A percentile compares a stretch with the other conserved stretches of the same genome.
These are phyloP conservation scores for Podilymbus podiceps DNA, from an alignment of 2,113 vertebrate species.

Conservation along the genomic window DNA sequence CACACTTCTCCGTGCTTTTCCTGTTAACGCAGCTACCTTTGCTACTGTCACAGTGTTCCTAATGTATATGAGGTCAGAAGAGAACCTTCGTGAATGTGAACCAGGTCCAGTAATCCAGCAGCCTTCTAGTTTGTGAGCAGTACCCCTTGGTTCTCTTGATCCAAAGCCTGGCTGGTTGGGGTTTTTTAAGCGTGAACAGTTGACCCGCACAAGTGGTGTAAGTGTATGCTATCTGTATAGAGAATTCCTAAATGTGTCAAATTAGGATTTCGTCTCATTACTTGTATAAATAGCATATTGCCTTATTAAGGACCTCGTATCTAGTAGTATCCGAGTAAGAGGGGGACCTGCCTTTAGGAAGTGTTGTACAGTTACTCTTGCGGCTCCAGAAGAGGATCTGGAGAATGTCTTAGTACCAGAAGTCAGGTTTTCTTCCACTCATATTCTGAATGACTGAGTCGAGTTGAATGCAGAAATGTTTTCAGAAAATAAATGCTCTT, in stretches of 20 bases:
- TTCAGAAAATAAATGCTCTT: not conserved
- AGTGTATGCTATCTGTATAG: not conserved
- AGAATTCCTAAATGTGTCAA: not conserved
- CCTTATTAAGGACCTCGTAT: conserved; percentile 12
- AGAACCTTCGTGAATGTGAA: conserved; percentile 77
- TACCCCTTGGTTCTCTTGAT: not conserved
- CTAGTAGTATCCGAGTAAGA: not conserved
- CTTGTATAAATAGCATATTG: conserved; percentile 13
- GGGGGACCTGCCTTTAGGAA: not conserved
- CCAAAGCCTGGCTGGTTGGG: not conserved
- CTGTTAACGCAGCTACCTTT: conserved; percentile 94
- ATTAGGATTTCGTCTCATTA: conserved; percentile 15
- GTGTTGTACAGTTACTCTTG: not conserved
- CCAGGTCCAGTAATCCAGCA: conserved; percentile 73
- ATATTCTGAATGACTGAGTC: not conserved
- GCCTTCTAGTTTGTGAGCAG: conserved; percentile 83
- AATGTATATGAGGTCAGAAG: conserved; percentile 79
- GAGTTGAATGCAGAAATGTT: not conserved
- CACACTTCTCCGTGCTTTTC: conserved; percentile 93
- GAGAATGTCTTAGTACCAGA: not conserved
- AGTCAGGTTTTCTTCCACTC: not conserved
- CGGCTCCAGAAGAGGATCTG: not conserved
- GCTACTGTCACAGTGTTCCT: conserved; percentile 93
- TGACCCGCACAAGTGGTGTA: not conserved
- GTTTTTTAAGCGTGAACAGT: not conserved